These are phyloP conservation scores for Lypha dubia DNA, from an alignment of 2,888 invertebrate species.

Conservation along the genomic window DNA sequence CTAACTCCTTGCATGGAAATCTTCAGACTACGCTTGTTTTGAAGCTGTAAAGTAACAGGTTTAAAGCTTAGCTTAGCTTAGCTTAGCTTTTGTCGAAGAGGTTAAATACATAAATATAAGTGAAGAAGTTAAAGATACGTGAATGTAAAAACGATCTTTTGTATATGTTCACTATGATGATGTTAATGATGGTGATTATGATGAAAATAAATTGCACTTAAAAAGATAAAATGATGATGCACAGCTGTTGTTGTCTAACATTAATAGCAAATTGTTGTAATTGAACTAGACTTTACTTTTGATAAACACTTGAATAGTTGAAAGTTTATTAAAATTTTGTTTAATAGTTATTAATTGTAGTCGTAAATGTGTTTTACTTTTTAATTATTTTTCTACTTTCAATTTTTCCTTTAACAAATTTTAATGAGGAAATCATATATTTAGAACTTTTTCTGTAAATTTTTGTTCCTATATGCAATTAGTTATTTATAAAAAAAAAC, in stretches of 20 bases:
- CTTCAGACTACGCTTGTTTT: not conserved
- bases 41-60: conserved; percentile 14
- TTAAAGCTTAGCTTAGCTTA: too few relatives aligned
- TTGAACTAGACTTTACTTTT: conserved; percentile 28
- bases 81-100: conserved; percentile 17
- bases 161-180: conserved; percentile 12
- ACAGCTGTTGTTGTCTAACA: conserved; percentile 17
- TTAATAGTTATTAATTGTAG: not conserved
- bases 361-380: not conserved
- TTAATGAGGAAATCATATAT: not conserved
- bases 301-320: not conserved
- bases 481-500: not conserved
- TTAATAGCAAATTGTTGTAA: conserved; percentile 13
- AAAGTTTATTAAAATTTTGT: conserved; percentile 6
- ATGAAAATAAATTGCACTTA: conserved; percentile 30
- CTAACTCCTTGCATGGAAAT: not conserved
- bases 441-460: not conserved
- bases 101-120: conserved; percentile 53
- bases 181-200: too few relatives aligned
- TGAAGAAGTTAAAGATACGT: conserved; percentile 21
- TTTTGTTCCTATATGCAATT: not conserved
- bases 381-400: conserved; percentile 25
- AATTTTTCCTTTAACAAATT: conserved; percentile 15
- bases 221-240: not conserved
- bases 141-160: conserved; percentile 27